Base-by-base conservation (phyloP, 2,888 invertebrate genomes). In the Galeruca laticollis region DNA sequence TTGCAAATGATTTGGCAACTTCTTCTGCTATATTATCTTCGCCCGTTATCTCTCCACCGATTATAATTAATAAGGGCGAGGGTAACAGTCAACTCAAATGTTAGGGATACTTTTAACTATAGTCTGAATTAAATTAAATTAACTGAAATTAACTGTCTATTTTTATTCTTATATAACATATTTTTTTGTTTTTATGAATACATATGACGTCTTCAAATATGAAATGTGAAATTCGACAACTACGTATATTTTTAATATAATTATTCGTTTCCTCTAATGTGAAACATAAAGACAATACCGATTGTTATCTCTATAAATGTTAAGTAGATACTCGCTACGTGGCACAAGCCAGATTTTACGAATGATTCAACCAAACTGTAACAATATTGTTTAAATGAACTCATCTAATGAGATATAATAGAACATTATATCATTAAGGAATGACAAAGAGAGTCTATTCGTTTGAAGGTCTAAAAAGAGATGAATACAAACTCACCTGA, bases 301-400 rank as follows among this genome's bases (percentile, higher is more conserved):
- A 59, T 69, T 67, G 60, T 63, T 66, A 73, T 68, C 49, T 70
- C 49, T 67, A 71, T 68, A 72, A 76, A 75, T 76, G 73, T 74
- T 75, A 69, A 72, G 68, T 70, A 18, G 47, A 15, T 9, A 60
- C 51, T 70, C 59, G 60, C 57, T 67, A 70, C 60, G 64, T 60
- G 64, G 70, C 75, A 73, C 69, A 73, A 68, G 72, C 73, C 71
- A 74, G 68, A 72, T 74, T 71, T 73, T 72, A 74, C 76, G 77
- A 77, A 77, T 75, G 77, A 75, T 72, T 77, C 72, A 72, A 75
- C 74, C 69, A 73, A 75, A 76, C 70, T 74, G 65, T 69, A 75
- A 69, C 75, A 73, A 73, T 71, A 74, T 72, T 73, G 73, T 77
- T 76, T 71, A 73, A 72, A 71, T 75, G 72, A 74, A 71, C 71